Evolutionary conservation across 2,797 vertebrate genomes (phyloP).

Genomic region (Florisuga fusca): DNA sequence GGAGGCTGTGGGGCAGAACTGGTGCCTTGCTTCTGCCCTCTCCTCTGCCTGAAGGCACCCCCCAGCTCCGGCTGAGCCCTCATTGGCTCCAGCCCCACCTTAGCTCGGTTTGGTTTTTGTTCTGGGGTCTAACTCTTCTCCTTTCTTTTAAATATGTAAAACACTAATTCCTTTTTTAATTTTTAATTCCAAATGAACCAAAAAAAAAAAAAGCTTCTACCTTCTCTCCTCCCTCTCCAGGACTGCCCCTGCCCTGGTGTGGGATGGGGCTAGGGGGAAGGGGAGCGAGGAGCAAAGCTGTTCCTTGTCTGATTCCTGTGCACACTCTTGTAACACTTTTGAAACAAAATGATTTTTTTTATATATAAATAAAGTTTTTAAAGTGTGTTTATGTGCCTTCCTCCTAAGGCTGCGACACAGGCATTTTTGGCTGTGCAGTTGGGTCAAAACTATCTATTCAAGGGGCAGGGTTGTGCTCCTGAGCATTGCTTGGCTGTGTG

Average conservation of each 20-base stretch:
- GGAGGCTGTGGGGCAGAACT: background rate
- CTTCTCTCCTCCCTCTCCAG: slow-evolving; percentile 20
- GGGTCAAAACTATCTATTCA: too few species aligned
- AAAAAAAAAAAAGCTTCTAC: slow-evolving; percentile 71
- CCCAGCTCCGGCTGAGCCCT: background rate
- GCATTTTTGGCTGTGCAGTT: background rate
- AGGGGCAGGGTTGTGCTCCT: background rate
- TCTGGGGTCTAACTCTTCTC: slow-evolving; percentile 67
- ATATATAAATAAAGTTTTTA: slow-evolving; percentile 86
- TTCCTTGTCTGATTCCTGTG: slow-evolving; percentile 73
- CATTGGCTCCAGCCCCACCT: slow-evolving; percentile 24
- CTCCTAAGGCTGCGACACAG: background rate
- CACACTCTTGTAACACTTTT: slow-evolving; percentile 83
- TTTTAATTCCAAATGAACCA: slow-evolving; percentile 78
- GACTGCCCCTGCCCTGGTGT: background rate
- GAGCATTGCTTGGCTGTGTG: rapidly evolving
- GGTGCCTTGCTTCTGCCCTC: slow-evolving; percentile 37
- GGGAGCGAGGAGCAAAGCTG: background rate
- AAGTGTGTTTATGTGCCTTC: slow-evolving; percentile 71
- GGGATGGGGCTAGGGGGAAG: background rate
- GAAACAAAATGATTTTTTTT: slow-evolving; percentile 83
- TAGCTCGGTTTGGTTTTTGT: slow-evolving; percentile 35
- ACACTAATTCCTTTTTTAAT: slow-evolving; percentile 78
- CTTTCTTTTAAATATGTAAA: slow-evolving; percentile 73
- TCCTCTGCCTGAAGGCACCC: background rate